Evolutionary conservation across 2,113 vertebrate genomes (phyloP).

Genomic region (Rhagologus leucostigma): DNA sequence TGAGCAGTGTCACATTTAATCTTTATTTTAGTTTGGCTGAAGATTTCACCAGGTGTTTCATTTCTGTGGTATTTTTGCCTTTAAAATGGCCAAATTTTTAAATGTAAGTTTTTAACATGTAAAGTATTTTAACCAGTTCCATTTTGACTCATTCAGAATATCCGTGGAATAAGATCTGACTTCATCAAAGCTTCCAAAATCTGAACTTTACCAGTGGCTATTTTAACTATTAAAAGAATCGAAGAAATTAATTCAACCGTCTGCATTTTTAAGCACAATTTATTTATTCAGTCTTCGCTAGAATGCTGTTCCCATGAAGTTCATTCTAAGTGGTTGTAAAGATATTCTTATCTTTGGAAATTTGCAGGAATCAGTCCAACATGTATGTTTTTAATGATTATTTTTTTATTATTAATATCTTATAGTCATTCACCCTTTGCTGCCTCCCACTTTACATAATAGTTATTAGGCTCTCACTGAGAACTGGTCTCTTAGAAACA

Average conservation of each 20-base stretch:
- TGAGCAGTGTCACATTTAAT: not conserved
- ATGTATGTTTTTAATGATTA: not conserved
- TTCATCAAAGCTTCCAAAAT: not conserved
- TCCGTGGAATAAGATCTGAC: not conserved
- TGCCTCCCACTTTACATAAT: not conserved
- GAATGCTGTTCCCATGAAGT: not conserved
- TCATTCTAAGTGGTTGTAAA: constrained; percentile 1
- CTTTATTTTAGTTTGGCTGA: not conserved
- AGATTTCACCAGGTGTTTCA: not conserved
- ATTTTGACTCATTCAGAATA: not conserved
- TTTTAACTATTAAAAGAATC: not conserved
- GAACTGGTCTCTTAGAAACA: not conserved
- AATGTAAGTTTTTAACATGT: not conserved
- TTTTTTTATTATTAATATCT: not conserved
- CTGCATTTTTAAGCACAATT: not conserved
- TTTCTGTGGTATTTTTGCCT: not conserved
- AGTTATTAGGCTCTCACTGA: not conserved
- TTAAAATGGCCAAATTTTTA: not conserved
- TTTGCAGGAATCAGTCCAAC: not conserved
- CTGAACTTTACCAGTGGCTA: not conserved
- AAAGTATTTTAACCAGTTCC: not conserved
- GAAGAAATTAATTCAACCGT: not conserved
- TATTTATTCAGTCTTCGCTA: not conserved
- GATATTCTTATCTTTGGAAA: not conserved
- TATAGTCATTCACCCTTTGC: not conserved